Evolutionary conservation across 2,888 invertebrate genomes (phyloP), one percentile per base, ranked within the genome.

Genomic region (Empis stercorea): DNA sequence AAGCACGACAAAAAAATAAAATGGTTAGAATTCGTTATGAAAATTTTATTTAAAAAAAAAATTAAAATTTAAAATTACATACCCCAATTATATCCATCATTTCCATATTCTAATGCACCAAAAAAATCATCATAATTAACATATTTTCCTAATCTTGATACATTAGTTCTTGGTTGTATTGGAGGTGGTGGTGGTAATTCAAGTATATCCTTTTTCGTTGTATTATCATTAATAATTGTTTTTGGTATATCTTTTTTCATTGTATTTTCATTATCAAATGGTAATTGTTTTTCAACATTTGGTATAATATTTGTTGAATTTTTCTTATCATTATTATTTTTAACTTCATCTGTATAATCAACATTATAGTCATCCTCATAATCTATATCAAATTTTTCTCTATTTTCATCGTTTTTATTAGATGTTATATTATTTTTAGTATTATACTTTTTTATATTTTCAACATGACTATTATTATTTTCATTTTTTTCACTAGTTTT

Each of bases 31-130:
- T 27, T 27, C 6, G 9, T 27, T 27, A 27, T 7, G 23, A 27
- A 7, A 27, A 27, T 6, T 27, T 27, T 27, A 20, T 27, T 27
- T 27, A 9, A 27, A 27, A 9, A 9, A 27, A 27, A 27, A 6
- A 27, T 20, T 20, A 20, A 20, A 40, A 30, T n/a, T n/a, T n/a
- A 52, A 16, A 23, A 36, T 34, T 61, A 20, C 64, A 64, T 55
- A 64, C 64, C 56, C 65, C 65, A 64, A 54, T 64, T 59, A 50
- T 65, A 65, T 44, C 61, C 63, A 44, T 56, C 59, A 48, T 63
- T 61, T 9, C 15, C 42, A 51, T 56, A 59, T 16, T 55, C 53
- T 48, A 64, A 56, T 53, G 63, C 62, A n/a, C 61, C 64, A 52
- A 63, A 44, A 46, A 62, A 64, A 17, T 61, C 62, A 34, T 54